Base-by-base conservation (phyloP, 2,888 invertebrate species). In the Drosophila ezoana region DNA sequence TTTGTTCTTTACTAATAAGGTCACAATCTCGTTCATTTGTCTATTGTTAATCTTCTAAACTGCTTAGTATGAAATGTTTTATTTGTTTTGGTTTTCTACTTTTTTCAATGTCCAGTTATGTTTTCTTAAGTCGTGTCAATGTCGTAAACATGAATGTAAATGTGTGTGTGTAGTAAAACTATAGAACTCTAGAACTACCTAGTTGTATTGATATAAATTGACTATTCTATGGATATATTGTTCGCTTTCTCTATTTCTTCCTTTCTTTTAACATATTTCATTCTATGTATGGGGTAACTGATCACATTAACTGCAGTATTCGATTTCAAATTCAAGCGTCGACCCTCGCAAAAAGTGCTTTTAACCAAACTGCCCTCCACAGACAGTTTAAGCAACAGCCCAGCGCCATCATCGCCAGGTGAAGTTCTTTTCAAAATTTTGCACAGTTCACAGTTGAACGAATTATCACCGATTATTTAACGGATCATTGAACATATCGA, bases 391-490 rank as follows among this genome's bases (percentile, higher is more conserved):
- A 94, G 93, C 91, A 93, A 94, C 91, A 94, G 94, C 89, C 93
- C 93, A 89, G 93, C 93, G 84, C 93, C 94, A 86, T 93, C 93
- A 89, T 93, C 94, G 85, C 94, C 94, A 92, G 94, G 94, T 94
- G 93, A 92, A 87, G 82, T 80, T 76, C 38, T 60, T 63, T 61
- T 56, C 66, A 51, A 69, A 70, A 51, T 75, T 79, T 44, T 45
- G 75, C 77, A 76, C 71, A 37, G 35, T 43, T 73, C 75, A 77
- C 23, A 44, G 13, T 47, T 16, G 14, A 44, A 38, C 10, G 10
- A 56, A 14, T 13, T 37, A 13, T 56, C 47, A 40, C 38, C 11
- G 44, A 41, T 18, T 60, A 11, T 47, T 40, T 18, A 23, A 72
- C 43, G 23, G 43, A 33, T 56, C 54, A 48, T 54, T 47, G 33